phyloP scores from a whole-genome alignment of 2,113 vertebrate genomes.

The Donacobius atricapilla region DNA sequence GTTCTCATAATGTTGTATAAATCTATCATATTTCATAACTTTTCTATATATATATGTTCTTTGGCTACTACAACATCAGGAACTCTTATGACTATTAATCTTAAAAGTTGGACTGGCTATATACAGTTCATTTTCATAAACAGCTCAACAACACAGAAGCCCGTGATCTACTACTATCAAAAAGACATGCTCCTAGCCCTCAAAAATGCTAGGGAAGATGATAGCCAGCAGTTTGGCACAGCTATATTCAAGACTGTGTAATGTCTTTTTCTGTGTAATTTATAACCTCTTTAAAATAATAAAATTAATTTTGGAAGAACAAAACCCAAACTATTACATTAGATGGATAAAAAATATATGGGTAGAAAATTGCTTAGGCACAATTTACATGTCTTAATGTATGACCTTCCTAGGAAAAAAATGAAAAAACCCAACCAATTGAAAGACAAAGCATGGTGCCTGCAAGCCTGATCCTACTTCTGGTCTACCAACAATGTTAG shows the following conservation, averaged over 20 bases:
- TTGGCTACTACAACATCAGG: background rate
- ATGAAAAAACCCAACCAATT: background rate
- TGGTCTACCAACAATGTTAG: background rate
- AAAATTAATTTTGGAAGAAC: background rate
- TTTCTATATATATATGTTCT: background rate
- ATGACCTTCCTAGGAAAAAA: background rate
- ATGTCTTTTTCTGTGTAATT: background rate
- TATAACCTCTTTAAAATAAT: background rate
- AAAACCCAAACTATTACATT: background rate
- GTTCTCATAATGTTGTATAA: background rate
- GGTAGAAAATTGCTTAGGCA: background rate
- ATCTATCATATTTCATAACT: background rate
- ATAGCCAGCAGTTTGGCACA: background rate
- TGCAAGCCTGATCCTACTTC: background rate
- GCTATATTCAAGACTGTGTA: background rate
- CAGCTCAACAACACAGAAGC: background rate
- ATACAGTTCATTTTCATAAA: background rate
- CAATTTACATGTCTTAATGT: background rate
- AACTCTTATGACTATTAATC: background rate
- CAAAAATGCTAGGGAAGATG: background rate
- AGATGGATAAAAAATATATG: background rate
- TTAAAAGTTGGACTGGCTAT: background rate
- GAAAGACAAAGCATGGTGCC: accelerated
- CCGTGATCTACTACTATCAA: background rate
- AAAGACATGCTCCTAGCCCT: background rate